Evolutionary conservation across 2,113 vertebrate species (phyloP).

Genomic region (Rhagologus leucostigma): DNA sequence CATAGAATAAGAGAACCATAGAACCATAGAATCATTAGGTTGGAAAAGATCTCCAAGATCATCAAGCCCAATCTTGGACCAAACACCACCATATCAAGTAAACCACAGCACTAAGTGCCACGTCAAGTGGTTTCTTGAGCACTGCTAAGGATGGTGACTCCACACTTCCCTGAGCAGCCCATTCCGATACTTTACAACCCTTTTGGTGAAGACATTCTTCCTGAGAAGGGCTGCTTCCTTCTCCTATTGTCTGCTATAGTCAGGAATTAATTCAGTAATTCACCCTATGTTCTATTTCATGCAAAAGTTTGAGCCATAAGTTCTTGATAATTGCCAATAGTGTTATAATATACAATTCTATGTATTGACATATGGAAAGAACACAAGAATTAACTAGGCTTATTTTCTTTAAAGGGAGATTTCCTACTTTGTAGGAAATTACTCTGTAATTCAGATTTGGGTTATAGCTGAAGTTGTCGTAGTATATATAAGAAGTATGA

Average conservation of each 20-base stretch:
- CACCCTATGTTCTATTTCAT: not conserved
- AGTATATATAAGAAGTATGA: not conserved
- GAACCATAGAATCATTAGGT: not conserved
- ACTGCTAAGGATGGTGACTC: not conserved
- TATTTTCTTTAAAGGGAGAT: not conserved
- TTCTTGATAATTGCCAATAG: not conserved
- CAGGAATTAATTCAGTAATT: not conserved
- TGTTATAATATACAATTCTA: not conserved
- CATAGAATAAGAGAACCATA: not conserved
- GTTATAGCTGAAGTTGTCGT: not conserved
- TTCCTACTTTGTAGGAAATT: not conserved
- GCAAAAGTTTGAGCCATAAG: not conserved
- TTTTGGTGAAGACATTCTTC: not conserved
- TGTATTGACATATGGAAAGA: not conserved
- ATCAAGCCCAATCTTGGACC: not conserved
- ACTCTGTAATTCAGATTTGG: not conserved
- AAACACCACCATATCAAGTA: not conserved
- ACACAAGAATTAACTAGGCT: not conserved
- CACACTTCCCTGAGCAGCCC: not conserved
- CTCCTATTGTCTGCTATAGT: not conserved
- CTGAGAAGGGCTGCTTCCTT: not conserved
- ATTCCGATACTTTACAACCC: not conserved
- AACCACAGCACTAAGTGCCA: not conserved
- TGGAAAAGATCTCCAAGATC: not conserved
- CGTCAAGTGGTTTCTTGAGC: rapidly evolving